Evolutionary conservation across 2,113 vertebrate genomes (phyloP).

Genomic region (Poecile atricapillus): DNA sequence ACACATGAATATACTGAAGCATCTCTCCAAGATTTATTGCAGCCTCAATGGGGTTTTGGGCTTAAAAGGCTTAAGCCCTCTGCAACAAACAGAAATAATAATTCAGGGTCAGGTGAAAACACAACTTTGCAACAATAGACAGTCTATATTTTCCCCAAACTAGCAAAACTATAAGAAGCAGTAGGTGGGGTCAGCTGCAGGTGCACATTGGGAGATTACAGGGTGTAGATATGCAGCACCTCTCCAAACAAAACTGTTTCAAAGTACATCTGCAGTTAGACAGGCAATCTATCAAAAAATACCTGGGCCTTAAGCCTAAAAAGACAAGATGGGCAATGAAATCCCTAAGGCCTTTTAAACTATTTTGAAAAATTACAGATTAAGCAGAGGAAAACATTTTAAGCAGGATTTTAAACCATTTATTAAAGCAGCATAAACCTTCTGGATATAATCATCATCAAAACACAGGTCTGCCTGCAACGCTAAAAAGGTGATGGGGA

Average conservation of each 20-base stretch:
- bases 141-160: not conserved
- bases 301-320: constrained; percentile 24
- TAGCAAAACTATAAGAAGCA: not conserved
- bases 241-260: constrained; percentile 38
- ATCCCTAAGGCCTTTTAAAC: not conserved
- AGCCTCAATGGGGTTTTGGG: not conserved
- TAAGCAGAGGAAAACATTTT: not conserved
- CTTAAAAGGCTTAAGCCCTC: not conserved
- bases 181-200: not conserved
- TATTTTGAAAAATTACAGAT: constrained; percentile 32
- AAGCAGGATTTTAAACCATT: not conserved
- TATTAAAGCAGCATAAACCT: not conserved
- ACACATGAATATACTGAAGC: not conserved
- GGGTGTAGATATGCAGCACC: not conserved
- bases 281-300: not conserved
- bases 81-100: not conserved
- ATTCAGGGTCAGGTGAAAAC: not conserved
- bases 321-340: constrained; percentile 31
- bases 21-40: not conserved
- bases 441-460: not conserved
- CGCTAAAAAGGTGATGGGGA: not conserved
- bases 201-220: not conserved
- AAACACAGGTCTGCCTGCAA: not conserved
- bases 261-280: not conserved
- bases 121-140: not conserved